Base-by-base conservation (phyloP, 2,888 invertebrate genomes). In the Rhyacophila evoluta region DNA sequence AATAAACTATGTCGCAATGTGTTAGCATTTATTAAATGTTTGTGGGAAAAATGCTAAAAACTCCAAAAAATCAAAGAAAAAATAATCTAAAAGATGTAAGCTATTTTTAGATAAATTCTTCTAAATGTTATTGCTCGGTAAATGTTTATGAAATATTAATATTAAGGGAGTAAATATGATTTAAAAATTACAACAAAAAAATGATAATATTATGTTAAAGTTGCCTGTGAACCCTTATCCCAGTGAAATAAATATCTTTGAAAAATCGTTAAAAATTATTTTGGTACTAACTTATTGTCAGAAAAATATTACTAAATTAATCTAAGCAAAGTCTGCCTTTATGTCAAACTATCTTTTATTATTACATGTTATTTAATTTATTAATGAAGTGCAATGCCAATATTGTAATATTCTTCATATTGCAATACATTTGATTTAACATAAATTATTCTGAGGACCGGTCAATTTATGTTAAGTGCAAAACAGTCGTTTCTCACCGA, bases 51-150 rank as follows among this genome's bases (percentile, higher is more conserved):
- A 75, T 75, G 33, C 67, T 72, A 72, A 72, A 72, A 69, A 39
- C 38, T 72, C 39, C 72, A 38, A 75, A 71, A 80, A 77, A 79
- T 79, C 72, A 77, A 81, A 75, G 74, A 80, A 78, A 72, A 80
- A 80, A 78, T 79, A 79, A 81, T 80, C 79, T 80, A 81, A 81
- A 81, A 79, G 81, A 79, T 79, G 75, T 81, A 81, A 81, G 79
- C 72, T 79, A 81, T 79, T 79, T 81, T 81, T 81, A 81, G 81
- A 81, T 70, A 79, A 78, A 74, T 77, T 79, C 81, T 81, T 81
- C 79, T 81, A 76, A 79, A 79, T 81, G 81, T 81, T 79, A 79
- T 79, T 78, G 81, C 76, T 81, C 78, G 73, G 75, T 80, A 71
- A 77, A 69, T 77, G 73, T 77, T 79, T 41, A 68, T 55, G 25